Conservation (phyloP, 2,888 invertebrate species). For the Apodemia duryi region DNA sequence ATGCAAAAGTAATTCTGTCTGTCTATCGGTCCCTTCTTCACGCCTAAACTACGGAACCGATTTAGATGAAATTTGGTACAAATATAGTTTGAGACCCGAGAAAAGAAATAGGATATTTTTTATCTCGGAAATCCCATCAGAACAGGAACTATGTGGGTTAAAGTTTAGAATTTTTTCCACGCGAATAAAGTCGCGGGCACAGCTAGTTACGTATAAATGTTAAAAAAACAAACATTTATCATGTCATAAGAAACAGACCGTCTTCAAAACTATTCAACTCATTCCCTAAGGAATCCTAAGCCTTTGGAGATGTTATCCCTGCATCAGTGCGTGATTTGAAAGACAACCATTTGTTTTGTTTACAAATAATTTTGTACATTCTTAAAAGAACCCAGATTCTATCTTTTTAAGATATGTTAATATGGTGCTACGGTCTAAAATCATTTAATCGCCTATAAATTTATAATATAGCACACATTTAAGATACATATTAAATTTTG, state of each 20-base stretch:
- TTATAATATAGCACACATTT: neutral
- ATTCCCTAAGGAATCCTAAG: constrained; percentile 39
- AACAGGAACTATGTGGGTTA: too few species aligned
- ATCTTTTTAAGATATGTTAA: neutral
- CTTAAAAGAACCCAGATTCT: constrained; percentile 32
- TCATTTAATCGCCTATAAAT: neutral
- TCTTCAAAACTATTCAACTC: constrained; percentile 23
- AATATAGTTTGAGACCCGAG: too few species aligned
- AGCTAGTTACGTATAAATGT: too few species aligned
- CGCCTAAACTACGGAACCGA: too few species aligned
- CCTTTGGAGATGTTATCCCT: constrained; percentile 61
- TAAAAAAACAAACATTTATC: neutral
- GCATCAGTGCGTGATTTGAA: constrained; percentile 57
- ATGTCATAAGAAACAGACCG: neutral
- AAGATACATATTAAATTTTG: neutral
- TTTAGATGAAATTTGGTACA: too few species aligned
- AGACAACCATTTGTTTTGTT: constrained; percentile 48
- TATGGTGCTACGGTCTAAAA: neutral
- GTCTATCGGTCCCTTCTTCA: too few species aligned
- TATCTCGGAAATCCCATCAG: too few species aligned
- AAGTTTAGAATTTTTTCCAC: too few species aligned
- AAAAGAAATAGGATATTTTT: too few species aligned
- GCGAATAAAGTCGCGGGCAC: too few species aligned
- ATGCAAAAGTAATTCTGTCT: too few species aligned
- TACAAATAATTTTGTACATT: constrained; percentile 33